A percentile compares a stretch with the other conserved stretches of the same genome.
phyloP scores from a whole-genome alignment of 2,797 vertebrate species.

The Gymnoscopelus microlampas region DNA sequence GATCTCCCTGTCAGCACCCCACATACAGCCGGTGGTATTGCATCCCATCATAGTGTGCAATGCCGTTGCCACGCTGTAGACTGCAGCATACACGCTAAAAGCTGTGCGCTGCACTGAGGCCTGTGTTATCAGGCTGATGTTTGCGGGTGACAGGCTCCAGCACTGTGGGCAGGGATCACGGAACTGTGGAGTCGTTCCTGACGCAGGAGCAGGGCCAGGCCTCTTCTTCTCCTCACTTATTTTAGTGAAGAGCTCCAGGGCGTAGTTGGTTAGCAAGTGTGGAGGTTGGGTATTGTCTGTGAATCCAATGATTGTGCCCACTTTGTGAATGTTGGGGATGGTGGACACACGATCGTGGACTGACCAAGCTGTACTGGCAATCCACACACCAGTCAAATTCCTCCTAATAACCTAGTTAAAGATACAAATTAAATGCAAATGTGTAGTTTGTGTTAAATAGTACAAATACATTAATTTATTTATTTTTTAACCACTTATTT shows the following conservation, averaged over 20 bases:
- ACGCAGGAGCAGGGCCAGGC: not conserved
- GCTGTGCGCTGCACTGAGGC: conserved; percentile 48
- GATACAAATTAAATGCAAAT: no score
- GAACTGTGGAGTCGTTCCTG: conserved; percentile 10
- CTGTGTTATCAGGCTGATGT: conserved; percentile 64
- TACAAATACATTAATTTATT: no score
- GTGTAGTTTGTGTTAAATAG: no score
- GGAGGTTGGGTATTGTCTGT: conserved; percentile 60
- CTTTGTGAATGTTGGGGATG: conserved; percentile 70
- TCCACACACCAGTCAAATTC: conserved; percentile 86
- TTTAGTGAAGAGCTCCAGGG: conserved; percentile 65
- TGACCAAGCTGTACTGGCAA: conserved; percentile 87
- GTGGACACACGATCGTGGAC: conserved; percentile 50
- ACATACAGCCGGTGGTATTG: conserved; percentile 64
- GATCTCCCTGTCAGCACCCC: conserved; percentile 54
- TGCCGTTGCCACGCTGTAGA: conserved; percentile 85
- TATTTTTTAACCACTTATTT: no score
- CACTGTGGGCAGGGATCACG: conserved; percentile 80
- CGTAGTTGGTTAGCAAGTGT: conserved; percentile 72
- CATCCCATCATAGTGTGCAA: conserved; percentile 86
- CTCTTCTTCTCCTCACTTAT: conserved; percentile 46
- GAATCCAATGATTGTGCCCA: conserved; percentile 89
- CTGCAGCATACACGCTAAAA: conserved; percentile 83
- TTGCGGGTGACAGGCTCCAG: conserved; percentile 61
- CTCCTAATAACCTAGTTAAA: conserved; percentile 72